These are phyloP conservation scores for Gephyroberyx darwinii DNA, from an alignment of 2,797 vertebrate genomes.

Conservation along the genomic window DNA sequence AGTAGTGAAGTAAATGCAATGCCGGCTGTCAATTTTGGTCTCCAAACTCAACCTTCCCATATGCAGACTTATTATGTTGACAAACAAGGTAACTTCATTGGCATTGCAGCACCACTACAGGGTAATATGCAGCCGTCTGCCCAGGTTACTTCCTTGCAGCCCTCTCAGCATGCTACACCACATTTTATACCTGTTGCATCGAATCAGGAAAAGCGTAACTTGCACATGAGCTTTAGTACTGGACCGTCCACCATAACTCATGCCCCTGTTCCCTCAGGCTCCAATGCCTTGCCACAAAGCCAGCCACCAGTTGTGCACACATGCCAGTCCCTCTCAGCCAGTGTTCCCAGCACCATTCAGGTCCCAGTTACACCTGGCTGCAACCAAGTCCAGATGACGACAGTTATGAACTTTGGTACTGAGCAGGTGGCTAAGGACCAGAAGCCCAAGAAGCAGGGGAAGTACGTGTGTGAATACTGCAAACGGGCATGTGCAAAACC, in stretches of 20 bases:
- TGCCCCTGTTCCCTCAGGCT: constrained; percentile 83
- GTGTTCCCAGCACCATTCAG: constrained; percentile 86
- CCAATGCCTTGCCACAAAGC: constrained; percentile 89
- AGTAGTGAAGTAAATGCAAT: constrained; percentile 78
- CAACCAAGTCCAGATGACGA: constrained; percentile 88
- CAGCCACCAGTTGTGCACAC: constrained; percentile 90
- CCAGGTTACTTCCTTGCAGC: constrained; percentile 74
- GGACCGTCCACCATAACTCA: constrained; percentile 84
- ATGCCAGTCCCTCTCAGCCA: constrained; percentile 86
- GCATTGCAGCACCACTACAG: constrained; percentile 76
- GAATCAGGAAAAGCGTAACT: constrained; percentile 82
- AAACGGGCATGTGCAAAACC: constrained; percentile 96
- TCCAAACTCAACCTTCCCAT: constrained; percentile 78
- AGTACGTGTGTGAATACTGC: constrained; percentile 97
- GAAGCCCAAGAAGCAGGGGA: constrained; percentile 97
- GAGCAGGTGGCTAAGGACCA: constrained; percentile 94
- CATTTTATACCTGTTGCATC: constrained; percentile 80
- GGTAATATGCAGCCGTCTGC: constrained; percentile 75
- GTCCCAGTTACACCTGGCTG: constrained; percentile 87
- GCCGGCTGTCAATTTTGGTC: constrained; percentile 73
- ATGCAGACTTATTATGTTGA: constrained; percentile 82
- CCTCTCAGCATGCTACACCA: constrained; percentile 73
- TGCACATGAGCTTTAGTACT: constrained; percentile 86
- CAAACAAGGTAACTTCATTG: constrained; percentile 82
- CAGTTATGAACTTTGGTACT: constrained; percentile 86